Percentiles rank a stretch among this genome's conserved stretches.
These are phyloP conservation scores for Enteromius trimaculatus DNA, from an alignment of 2,797 vertebrate genomes.

Conservation along the genomic window DNA sequence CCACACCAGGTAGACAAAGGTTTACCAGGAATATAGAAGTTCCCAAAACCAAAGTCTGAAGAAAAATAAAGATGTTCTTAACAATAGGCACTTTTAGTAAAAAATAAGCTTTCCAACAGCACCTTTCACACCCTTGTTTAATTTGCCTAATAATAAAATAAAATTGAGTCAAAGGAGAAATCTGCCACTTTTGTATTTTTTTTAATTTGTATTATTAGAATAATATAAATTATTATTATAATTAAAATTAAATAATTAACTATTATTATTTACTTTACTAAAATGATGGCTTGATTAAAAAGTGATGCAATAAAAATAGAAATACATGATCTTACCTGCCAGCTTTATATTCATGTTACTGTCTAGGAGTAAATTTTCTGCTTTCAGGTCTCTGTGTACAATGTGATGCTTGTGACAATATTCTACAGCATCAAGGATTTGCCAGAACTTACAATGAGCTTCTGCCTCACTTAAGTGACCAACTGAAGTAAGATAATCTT, in stretches of 20 bases:
- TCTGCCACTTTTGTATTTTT: no score
- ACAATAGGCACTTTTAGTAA: not conserved
- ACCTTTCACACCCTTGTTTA: not conserved
- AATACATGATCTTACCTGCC: constrained; percentile 73
- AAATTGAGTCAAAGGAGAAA: not conserved
- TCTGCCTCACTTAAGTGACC: constrained; percentile 83
- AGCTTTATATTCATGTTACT: constrained; percentile 89
- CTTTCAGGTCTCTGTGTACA: constrained; percentile 87
- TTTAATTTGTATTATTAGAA: not conserved
- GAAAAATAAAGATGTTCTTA: not conserved
- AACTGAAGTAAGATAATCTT: constrained; percentile 85
- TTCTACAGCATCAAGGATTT: constrained; percentile 85
- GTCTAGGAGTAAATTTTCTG: constrained; percentile 86
- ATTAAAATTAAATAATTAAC: no score
- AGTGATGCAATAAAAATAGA: not conserved
- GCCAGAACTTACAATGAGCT: constrained; percentile 86
- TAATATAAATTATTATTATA: not conserved
- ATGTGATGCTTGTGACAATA: constrained; percentile 84
- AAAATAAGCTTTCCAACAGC: not conserved
- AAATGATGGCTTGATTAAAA: not conserved
- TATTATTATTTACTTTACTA: not conserved
- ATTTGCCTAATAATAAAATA: not conserved
- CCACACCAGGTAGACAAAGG: constrained; percentile 86
- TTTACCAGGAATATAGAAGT: constrained; percentile 85
- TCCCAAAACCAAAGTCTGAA: constrained; percentile 88